Conservation (phyloP, 1,140 invertebrate genomes). For the Hylaeus volcanicus region DNA sequence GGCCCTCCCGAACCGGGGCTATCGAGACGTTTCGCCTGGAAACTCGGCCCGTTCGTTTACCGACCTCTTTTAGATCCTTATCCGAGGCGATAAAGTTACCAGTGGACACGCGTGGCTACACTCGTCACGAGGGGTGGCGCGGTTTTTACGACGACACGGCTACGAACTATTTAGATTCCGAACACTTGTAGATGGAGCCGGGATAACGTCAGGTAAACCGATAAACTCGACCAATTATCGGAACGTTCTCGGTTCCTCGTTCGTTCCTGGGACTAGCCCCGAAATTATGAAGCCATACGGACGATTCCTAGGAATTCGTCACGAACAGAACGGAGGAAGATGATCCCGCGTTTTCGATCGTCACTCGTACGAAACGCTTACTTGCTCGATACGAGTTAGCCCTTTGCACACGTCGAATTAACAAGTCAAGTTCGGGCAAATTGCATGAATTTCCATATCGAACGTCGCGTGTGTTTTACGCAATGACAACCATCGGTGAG, state of each 20-base stretch:
- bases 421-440: too few species aligned
- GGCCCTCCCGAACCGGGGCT: neutral
- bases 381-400: too few species aligned
- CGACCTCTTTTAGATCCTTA: conserved; percentile 50
- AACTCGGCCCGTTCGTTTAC: conserved; percentile 20
- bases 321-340: too few species aligned
- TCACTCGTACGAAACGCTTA: too few species aligned
- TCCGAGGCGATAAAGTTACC: conserved; percentile 58
- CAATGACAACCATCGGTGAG: too few species aligned
- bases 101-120: conserved; percentile 56
- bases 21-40: conserved; percentile 3
- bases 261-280: conserved; percentile 15
- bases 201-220: conserved; percentile 58
- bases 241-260: conserved; percentile 12
- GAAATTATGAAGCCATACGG: conserved; percentile 3
- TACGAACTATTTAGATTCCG: conserved; percentile 56
- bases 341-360: too few species aligned
- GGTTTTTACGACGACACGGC: conserved; percentile 56
- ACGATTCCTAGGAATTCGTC: neutral
- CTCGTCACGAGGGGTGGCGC: conserved; percentile 56
- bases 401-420: too few species aligned
- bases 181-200: conserved; percentile 62
- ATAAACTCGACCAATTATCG: conserved; percentile 62
- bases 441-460: too few species aligned
- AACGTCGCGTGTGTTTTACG: too few species aligned